Base-by-base conservation (phyloP, 2,113 vertebrate species). In the Xenus cinereus region DNA sequence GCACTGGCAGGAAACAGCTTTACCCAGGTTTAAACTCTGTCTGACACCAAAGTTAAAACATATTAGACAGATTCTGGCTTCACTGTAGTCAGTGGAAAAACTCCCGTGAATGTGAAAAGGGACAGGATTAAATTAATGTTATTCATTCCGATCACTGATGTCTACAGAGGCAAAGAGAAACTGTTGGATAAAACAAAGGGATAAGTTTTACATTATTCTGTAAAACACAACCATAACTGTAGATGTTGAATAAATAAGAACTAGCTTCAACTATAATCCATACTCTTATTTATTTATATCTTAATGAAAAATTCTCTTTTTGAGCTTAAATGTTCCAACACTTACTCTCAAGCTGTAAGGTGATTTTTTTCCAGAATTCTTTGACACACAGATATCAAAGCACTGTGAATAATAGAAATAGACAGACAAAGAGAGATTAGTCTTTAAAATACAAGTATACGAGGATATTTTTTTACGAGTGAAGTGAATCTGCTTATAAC, bases 241-340 rank as follows among this genome's bases (percentile, higher is more conserved):
- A 87, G 68, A 89, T 63, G 45, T 43, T 72, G 43, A 89, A 90
- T 87, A 81, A 89, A 95, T 81, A 64, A 86, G 46, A 92, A 45
- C 22, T 37, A 60, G 32, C 33, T 91, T 95, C 66, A 91, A 92
- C 89, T 87, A 64, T 78, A 72, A 95, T 87, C 91, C 64, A 63
- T 64, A 39, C 21, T 46, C 18, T 69, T 77, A 89, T 77, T 93
- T 93, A 88, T 66, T 92, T 81, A 63, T 48, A 51, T 78, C 64
- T 68, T 84, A 81, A 81, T 84, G 43, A 86, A 95, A 95, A 82
- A 92, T 4, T 80, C 9, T 6, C 57, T 81, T 86, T 90, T 67
- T 32, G 20, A 75, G 28, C 12, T 74, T 33, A 90, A 92, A 27
- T 14, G 12, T 86, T 77, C 41, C 53, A 59, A 59, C 18, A 6